phyloP scores from a whole-genome alignment of 1,140 invertebrate species.

The Bradysia coprophila region DNA sequence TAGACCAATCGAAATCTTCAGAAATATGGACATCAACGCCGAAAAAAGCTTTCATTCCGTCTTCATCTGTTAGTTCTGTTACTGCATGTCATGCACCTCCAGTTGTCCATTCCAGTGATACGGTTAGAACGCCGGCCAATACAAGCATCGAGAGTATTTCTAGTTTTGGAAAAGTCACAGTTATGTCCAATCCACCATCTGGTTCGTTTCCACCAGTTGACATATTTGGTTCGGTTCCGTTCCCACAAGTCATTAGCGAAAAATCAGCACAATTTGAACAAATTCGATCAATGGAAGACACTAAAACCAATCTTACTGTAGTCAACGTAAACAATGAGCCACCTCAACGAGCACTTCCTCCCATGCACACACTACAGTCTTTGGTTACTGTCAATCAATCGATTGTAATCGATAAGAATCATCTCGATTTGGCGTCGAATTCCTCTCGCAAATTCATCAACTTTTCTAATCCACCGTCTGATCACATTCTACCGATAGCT shows the following conservation, averaged over 20 bases:
- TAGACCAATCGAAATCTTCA: background rate
- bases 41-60: slow-evolving; percentile 7
- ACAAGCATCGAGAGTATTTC: slow-evolving; percentile 8
- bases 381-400: background rate
- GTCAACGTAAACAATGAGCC: no score
- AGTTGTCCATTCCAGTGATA: background rate
- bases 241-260: no score
- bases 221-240: no score
- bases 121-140: slow-evolving; percentile 4
- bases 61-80: no score
- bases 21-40: slow-evolving; percentile 16
- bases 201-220: no score
- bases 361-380: background rate
- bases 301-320: no score
- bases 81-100: no score
- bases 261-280: no score
- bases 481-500: slow-evolving; percentile 13
- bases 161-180: slow-evolving; percentile 10
- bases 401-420: background rate
- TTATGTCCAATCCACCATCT: no score
- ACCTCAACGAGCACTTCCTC: no score
- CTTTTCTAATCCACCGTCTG: background rate
- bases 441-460: background rate
- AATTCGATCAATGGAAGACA: no score
- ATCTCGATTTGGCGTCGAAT: background rate